These are phyloP conservation scores for Tringa solitaria DNA, from an alignment of 2,113 vertebrate genomes.

Conservation along the genomic window DNA sequence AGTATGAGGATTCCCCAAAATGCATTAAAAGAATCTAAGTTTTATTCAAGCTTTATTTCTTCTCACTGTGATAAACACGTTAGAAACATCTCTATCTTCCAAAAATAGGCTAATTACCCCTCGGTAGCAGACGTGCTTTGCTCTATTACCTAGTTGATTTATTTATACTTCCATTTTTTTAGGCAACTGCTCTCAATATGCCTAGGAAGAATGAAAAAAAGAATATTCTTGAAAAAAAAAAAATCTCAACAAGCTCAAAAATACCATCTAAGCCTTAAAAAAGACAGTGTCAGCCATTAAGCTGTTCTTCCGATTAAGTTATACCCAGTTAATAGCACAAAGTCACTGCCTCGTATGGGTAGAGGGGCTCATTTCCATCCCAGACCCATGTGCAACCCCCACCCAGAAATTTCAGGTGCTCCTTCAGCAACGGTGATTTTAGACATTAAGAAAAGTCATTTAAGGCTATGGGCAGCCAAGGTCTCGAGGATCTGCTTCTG, in stretches of 20 bases:
- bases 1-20: background rate
- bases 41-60: background rate
- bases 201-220: background rate
- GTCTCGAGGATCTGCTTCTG: background rate
- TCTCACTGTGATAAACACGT: background rate
- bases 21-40: background rate
- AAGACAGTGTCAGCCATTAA: background rate
- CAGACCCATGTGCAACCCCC: background rate
- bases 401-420: background rate
- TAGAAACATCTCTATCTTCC: background rate
- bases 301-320: background rate
- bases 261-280: background rate
- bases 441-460: no score
- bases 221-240: background rate
- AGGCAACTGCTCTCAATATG: background rate
- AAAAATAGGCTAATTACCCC: background rate
- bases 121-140: background rate
- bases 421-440: background rate
- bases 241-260: background rate
- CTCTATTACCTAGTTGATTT: background rate
- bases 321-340: accelerated
- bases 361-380: accelerated
- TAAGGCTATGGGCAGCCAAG: background rate
- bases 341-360: background rate
- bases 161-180: background rate